Conservation (phyloP, 2,888 invertebrate genomes). For the Deilephila elpenor region DNA sequence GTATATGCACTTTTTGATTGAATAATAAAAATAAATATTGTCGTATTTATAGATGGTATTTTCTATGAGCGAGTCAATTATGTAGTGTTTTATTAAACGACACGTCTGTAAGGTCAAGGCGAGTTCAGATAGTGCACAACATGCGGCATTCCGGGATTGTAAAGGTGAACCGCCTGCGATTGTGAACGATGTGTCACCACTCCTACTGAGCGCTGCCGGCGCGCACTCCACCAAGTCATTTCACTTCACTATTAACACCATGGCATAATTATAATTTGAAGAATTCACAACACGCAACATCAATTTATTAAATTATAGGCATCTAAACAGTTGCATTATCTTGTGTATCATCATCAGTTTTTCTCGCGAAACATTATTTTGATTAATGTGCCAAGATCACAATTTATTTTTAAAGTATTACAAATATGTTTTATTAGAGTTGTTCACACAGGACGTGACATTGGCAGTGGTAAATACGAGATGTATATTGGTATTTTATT, state of each 20-base stretch:
- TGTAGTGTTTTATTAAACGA: constrained; percentile 30
- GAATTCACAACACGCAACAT: background rate
- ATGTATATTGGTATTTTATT: constrained; percentile 19
- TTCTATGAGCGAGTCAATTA: constrained; percentile 20
- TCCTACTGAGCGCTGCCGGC: background rate
- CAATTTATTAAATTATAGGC: background rate
- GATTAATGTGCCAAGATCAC: background rate
- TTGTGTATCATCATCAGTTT: background rate
- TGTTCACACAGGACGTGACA: constrained; percentile 8
- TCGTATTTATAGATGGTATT: constrained; percentile 4
- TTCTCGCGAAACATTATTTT: background rate
- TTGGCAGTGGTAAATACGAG: background rate
- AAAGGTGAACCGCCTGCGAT: constrained; percentile 56
- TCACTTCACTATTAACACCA: background rate
- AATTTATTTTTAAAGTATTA: background rate
- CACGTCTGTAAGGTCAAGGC: constrained; percentile 47
- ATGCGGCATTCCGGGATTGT: constrained; percentile 52
- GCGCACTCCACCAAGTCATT: background rate
- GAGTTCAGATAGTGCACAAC: constrained; percentile 44
- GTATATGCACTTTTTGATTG: background rate
- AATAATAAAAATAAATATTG: constrained; percentile 12
- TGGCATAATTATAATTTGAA: background rate
- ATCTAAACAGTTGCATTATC: background rate
- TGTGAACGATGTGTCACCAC: constrained; percentile 49
- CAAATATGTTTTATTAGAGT: background rate